Evolutionary conservation across 2,888 invertebrate genomes (phyloP).

Genomic region (Lysandra bellargus): DNA sequence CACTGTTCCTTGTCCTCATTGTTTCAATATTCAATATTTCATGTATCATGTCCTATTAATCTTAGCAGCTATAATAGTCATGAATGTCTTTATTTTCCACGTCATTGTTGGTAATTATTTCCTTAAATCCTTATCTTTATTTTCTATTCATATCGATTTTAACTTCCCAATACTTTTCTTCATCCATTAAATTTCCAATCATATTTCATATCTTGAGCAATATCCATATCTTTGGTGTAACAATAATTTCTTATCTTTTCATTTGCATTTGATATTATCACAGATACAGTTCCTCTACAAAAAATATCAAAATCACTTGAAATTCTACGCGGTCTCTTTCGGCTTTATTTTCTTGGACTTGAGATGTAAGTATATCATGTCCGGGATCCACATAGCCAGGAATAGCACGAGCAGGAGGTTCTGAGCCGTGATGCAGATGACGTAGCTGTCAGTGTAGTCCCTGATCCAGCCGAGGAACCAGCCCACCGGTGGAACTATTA

Average conservation of each 20-base stretch:
- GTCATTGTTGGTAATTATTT: not conserved
- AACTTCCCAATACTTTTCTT: not conserved
- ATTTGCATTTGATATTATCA: constrained; percentile 33
- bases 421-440: constrained; percentile 83
- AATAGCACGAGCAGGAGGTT: constrained; percentile 78
- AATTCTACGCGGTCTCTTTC: constrained; percentile 45
- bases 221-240: not conserved
- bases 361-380: constrained; percentile 68
- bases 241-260: not conserved
- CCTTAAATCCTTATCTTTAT: not conserved
- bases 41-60: not conserved
- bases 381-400: constrained; percentile 80
- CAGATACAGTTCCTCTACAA: constrained; percentile 26
- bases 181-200: not conserved
- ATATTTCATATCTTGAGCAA: not conserved
- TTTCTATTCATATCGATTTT: not conserved
- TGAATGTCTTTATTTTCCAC: not conserved
- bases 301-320: constrained; percentile 21
- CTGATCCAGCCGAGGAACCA: constrained; percentile 84
- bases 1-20: not conserved
- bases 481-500: constrained; percentile 84
- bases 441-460: constrained; percentile 83
- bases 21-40: not conserved
- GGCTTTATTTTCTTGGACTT: constrained; percentile 56
- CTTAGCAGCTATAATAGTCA: not conserved